These are phyloP conservation scores for Dryomyza anilis DNA, from an alignment of 2,888 invertebrate species.

Conservation along the genomic window DNA sequence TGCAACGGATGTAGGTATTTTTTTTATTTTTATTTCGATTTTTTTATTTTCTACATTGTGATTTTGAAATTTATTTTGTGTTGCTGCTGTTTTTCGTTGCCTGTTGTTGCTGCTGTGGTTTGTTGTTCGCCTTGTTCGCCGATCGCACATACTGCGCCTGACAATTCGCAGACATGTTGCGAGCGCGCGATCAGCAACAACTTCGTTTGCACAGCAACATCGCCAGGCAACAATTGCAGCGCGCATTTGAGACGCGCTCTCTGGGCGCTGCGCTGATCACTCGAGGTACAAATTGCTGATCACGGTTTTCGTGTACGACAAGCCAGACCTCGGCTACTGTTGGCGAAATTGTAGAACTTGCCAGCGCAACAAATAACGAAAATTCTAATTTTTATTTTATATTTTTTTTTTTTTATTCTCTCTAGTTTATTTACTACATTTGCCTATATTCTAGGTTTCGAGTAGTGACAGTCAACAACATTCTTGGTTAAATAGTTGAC, in stretches of 20 bases:
- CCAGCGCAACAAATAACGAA: neutral
- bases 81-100: constrained; percentile 10
- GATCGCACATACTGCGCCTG: constrained; percentile 19
- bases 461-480: constrained; percentile 3
- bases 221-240: constrained; percentile 6
- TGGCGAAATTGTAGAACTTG: constrained; percentile 4
- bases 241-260: neutral
- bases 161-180: constrained; percentile 14
- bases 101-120: constrained; percentile 17
- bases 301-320: constrained; percentile 62
- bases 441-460: neutral
- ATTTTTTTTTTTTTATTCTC: neutral
- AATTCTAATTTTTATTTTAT: constrained; percentile 17
- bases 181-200: neutral
- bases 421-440: neutral
- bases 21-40: neutral
- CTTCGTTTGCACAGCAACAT: too few relatives aligned
- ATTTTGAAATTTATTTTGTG: constrained; percentile 25
- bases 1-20: neutral
- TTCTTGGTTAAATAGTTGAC: too few relatives aligned
- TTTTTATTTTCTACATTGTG: neutral
- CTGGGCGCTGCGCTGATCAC: neutral
- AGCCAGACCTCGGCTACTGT: constrained; percentile 42
- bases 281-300: constrained; percentile 59
- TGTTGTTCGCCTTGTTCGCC: constrained; percentile 30